phyloP scores from a whole-genome alignment of 2,888 invertebrate genomes.

The Phyllotreta cruciferae region DNA sequence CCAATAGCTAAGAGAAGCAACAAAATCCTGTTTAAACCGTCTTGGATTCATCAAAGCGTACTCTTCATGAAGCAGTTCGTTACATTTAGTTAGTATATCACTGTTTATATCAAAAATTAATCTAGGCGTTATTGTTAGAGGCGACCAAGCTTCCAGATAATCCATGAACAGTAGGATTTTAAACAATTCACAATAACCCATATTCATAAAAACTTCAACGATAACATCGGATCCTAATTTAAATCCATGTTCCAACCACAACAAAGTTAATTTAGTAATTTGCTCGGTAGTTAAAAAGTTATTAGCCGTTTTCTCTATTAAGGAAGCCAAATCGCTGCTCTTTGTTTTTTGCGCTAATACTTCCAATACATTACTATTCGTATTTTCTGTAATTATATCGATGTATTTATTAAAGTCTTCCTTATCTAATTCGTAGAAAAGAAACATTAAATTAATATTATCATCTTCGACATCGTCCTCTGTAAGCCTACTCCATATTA shows the following conservation, averaged over 20 bases:
- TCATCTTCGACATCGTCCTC: conserved; percentile 28
- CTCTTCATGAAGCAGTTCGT: conserved; percentile 8
- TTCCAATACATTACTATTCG: conserved; percentile 31
- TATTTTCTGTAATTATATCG: conserved; percentile 40
- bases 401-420: conserved; percentile 34
- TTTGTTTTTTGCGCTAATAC: conserved; percentile 31
- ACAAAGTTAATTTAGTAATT: conserved; percentile 36
- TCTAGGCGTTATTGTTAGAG: conserved; percentile 32
- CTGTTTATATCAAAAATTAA: conserved; percentile 35
- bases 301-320: conserved; percentile 28
- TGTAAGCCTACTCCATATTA: conserved; percentile 40
- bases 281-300: conserved; percentile 25
- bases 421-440: conserved; percentile 27
- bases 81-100: conserved; percentile 24
- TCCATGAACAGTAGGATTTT: conserved; percentile 42
- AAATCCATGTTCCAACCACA: conserved; percentile 38
- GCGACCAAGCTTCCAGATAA: conserved; percentile 26
- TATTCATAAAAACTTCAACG: conserved; percentile 35
- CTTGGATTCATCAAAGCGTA: conserved; percentile 13
- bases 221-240: conserved; percentile 31
- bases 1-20: conserved; percentile 26
- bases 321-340: conserved; percentile 28
- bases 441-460: conserved; percentile 26
- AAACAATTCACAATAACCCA: conserved; percentile 40
- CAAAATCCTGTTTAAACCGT: conserved; percentile 21